Evolutionary conservation across 2,888 invertebrate genomes (phyloP), one percentile per base, ranked within the genome.

Genomic region (Andrena praecox): DNA sequence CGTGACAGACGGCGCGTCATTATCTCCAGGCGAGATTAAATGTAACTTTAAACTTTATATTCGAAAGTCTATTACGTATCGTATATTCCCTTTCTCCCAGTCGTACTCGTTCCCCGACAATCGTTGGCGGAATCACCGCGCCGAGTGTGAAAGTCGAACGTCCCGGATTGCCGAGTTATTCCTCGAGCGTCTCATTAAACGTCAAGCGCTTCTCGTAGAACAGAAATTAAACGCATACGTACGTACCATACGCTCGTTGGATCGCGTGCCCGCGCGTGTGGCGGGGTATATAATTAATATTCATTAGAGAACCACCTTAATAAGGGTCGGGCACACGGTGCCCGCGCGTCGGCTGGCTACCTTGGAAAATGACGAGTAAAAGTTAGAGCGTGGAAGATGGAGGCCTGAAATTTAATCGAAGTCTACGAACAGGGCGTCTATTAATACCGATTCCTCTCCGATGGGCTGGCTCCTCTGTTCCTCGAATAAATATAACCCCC

Each of bases 401-500:
- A 12, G 70, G 29, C 31, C 24, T 52, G 80, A 75, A 76, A 80
- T 77, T 42, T 87, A 85, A 87, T 87, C 85, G 67, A 80, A 71
- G 73, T 63, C 72, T 29, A 56, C 60, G 62, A 63, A 63, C 69
- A 64, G 52, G 62, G 62, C 52, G 54, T 64, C 77, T 84, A 68
- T 64, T 85, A 82, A 76, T 80, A 86, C 12, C 54, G 48, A 73
- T 70, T 77, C 73, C 80, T 62, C 77, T 68, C 31, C 68, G 67
- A 82, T 80, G 80, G 80, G 63, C 62, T 67, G 64, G 29, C 33
- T 42, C 56, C 35, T 63, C 42, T 56, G 48, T 56, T 56, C 70
- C 52, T n/a, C 69, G 75, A 87, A 86, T 82, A 85, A 85, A 87
- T 85, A 85, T 80, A 87, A 82, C 4, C 56, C 56, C 54, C 66